phyloP scores from a whole-genome alignment of 2,888 invertebrate species.

The Automeris io region DNA sequence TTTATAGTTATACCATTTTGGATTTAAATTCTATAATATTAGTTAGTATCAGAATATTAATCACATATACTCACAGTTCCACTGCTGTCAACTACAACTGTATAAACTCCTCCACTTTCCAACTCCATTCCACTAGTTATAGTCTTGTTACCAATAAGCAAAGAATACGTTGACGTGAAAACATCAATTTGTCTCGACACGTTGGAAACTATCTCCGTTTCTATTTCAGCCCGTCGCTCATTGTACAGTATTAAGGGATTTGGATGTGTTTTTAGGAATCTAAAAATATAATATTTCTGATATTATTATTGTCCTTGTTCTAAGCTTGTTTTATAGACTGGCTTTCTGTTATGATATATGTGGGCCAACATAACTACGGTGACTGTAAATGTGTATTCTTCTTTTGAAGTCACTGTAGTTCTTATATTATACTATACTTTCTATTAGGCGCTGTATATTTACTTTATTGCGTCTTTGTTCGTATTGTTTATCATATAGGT shows the following conservation, averaged over 20 bases:
- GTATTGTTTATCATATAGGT: too few relatives aligned
- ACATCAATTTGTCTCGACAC: constrained; percentile 40
- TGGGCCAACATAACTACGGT: too few relatives aligned
- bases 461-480: too few relatives aligned
- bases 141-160: constrained; percentile 21
- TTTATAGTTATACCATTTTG: too few relatives aligned
- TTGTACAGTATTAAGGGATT: constrained; percentile 33
- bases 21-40: too few relatives aligned
- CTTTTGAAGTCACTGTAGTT: too few relatives aligned
- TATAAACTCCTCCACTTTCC: constrained; percentile 48
- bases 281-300: constrained; percentile 14
- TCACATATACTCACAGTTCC: constrained; percentile 33
- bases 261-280: constrained; percentile 33
- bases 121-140: constrained; percentile 27
- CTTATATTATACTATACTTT: too few relatives aligned
- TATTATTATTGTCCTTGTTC: background rate
- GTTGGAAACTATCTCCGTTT: constrained; percentile 23
- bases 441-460: too few relatives aligned
- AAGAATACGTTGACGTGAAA: constrained; percentile 40
- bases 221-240: constrained; percentile 34
- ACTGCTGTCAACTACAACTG: constrained; percentile 30
- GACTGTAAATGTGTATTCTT: too few relatives aligned
- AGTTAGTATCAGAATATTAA: too few relatives aligned
- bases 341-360: too few relatives aligned
- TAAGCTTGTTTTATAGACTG: too few relatives aligned